Percentiles rank a stretch among this genome's conserved stretches.
These are phyloP conservation scores for Prunella fulvescens DNA, from an alignment of 2,113 vertebrate species.

Conservation along the genomic window DNA sequence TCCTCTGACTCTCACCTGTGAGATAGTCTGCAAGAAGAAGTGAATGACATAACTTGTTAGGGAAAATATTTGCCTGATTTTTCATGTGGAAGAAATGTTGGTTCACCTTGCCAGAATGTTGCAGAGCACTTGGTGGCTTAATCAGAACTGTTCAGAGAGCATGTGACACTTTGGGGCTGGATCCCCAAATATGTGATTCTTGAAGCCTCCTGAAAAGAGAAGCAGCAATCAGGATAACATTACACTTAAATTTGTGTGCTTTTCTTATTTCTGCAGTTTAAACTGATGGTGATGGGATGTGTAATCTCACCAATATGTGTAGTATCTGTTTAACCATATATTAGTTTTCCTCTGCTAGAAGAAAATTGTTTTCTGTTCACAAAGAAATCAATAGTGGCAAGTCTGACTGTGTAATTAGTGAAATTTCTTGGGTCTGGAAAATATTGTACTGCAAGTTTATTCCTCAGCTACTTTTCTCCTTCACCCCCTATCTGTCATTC, in stretches of 20 bases:
- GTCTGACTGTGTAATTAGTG: neutral
- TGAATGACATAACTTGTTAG: neutral
- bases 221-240: neutral
- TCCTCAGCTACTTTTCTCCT: neutral
- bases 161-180: neutral
- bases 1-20: neutral
- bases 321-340: neutral
- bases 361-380: neutral
- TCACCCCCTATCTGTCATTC: neutral
- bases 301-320: neutral
- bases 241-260: neutral
- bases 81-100: neutral
- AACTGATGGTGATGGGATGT: neutral
- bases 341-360: neutral
- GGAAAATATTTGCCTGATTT: neutral
- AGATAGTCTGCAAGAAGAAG: neutral
- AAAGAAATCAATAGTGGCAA: neutral
- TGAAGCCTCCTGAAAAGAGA: neutral
- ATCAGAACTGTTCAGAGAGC: neutral
- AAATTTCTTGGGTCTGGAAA: neutral
- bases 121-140: neutral
- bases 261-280: neutral
- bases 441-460: neutral
- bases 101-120: neutral
- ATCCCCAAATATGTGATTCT: fast-evolving